Conservation (phyloP, 2,888 invertebrate species). For the Nomada hirtipes region DNA sequence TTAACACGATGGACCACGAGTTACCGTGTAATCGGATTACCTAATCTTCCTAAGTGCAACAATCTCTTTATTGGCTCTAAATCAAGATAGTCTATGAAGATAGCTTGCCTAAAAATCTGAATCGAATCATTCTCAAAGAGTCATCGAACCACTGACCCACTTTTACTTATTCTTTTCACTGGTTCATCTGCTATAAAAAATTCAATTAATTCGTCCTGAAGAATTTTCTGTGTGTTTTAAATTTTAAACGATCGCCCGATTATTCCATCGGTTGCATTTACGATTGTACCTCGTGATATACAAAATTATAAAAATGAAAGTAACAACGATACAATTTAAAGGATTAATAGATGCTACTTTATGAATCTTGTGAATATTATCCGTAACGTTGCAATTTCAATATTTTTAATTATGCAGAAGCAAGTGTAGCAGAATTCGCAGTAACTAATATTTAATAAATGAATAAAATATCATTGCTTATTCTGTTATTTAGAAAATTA, state of each 20-base stretch:
- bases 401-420: no score
- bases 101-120: not conserved
- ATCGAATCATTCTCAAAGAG: conserved; percentile 13
- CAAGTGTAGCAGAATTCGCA: not conserved
- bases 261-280: no score
- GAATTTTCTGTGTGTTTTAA: no score
- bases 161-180: not conserved
- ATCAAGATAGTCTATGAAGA: not conserved
- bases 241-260: no score
- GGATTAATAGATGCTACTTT: no score
- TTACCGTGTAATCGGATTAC: conserved; percentile 30
- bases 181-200: conserved; percentile 4
- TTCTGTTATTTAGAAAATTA: not conserved
- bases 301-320: no score
- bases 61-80: conserved; percentile 10
- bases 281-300: no score
- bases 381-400: no score
- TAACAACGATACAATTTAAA: no score
- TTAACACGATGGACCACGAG: conserved; percentile 42
- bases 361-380: no score
- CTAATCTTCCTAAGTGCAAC: conserved; percentile 27
- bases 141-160: conserved; percentile 44
- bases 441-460: not conserved
- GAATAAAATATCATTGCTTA: no score
- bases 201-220: not conserved